A percentile compares a stretch with the other conserved stretches of the same genome.
phyloP scores from a whole-genome alignment of 2,113 vertebrate species.

The Solenodon paradoxus region DNA sequence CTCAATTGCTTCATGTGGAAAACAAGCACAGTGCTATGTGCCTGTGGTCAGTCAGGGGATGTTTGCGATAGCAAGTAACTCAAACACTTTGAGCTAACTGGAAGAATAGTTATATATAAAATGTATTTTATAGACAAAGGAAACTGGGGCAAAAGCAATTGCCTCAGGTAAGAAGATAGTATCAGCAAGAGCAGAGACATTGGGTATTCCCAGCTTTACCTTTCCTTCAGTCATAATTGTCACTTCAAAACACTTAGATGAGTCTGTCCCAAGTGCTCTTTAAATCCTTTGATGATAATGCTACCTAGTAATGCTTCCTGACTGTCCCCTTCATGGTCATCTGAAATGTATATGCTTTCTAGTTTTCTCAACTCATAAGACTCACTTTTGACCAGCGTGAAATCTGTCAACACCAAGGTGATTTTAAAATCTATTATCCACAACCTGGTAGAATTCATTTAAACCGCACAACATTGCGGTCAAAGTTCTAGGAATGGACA shows the following conservation, averaged over 20 bases:
- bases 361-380: slow-evolving; percentile 12
- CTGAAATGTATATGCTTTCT: neutral
- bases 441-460: neutral
- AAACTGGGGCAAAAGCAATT: neutral
- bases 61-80: neutral
- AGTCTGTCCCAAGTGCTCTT: neutral
- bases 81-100: neutral
- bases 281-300: neutral
- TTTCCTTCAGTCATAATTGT: neutral
- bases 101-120: neutral
- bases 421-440: neutral
- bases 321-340: neutral
- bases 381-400: neutral
- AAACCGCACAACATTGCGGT: neutral
- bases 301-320: neutral
- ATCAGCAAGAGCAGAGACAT: neutral
- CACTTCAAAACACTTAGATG: neutral
- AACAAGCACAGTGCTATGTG: neutral
- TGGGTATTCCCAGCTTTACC: neutral
- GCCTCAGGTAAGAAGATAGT: neutral
- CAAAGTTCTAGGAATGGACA: neutral
- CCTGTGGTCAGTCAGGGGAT: neutral
- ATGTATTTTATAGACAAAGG: neutral
- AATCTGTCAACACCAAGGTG: neutral
- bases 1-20: slow-evolving; percentile 25